phyloP scores from a whole-genome alignment of 2,888 invertebrate genomes.

The Caenorhabditis imperialis region DNA sequence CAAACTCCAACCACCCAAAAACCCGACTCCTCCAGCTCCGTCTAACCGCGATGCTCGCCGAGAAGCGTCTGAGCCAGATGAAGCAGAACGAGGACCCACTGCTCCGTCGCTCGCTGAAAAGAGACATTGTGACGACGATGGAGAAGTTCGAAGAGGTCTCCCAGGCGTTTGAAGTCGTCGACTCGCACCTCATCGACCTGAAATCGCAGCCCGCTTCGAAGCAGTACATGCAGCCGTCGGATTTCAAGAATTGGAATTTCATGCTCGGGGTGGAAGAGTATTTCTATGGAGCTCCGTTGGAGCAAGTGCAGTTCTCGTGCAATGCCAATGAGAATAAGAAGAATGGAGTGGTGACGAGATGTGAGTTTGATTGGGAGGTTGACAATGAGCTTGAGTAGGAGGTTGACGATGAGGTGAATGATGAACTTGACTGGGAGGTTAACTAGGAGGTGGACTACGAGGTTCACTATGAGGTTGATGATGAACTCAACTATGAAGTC shows the following conservation, averaged over 20 bases:
- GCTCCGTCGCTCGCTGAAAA: constrained; percentile 21
- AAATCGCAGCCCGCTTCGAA: constrained; percentile 10
- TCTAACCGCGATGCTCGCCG: constrained; percentile 17
- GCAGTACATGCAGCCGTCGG: constrained; percentile 43
- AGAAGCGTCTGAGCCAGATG: constrained; percentile 18
- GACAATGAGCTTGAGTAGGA: too few species aligned
- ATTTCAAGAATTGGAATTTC: constrained; percentile 38
- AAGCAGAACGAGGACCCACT: constrained; percentile 15
- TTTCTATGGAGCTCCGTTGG: constrained; percentile 44
- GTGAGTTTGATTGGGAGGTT: too few species aligned
- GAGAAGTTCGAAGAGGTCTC: constrained; percentile 24
- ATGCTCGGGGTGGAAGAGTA: constrained; percentile 44
- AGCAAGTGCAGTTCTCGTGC: constrained; percentile 41
- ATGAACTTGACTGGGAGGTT: too few species aligned
- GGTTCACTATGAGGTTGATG: too few species aligned
- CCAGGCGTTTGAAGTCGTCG: constrained; percentile 15
- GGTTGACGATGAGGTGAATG: too few species aligned
- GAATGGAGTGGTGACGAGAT: constrained; percentile 7
- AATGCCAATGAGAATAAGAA: constrained; percentile 18
- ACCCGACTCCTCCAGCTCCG: too few species aligned
- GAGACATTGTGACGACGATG: constrained; percentile 13
- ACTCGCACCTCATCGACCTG: constrained; percentile 6
- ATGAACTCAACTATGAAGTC: too few species aligned
- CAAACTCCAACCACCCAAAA: too few species aligned
- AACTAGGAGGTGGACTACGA: too few species aligned